A percentile compares a stretch with the other conserved stretches of the same genome.
Evolutionary conservation across 2,888 invertebrate genomes (phyloP).

Genomic region (Macrophya alboannulata): DNA sequence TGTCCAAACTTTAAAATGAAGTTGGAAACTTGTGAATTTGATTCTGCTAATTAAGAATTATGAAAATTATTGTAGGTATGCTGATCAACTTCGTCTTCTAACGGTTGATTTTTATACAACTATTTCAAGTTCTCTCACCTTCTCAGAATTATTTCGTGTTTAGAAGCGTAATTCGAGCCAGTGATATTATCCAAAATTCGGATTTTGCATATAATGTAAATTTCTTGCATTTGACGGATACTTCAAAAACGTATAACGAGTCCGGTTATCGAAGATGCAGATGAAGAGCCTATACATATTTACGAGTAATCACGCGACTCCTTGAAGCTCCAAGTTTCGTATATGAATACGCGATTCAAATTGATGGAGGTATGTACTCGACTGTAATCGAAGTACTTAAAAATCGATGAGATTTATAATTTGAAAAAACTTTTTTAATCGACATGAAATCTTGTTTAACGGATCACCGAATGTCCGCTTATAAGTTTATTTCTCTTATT

Average conservation of each 20-base stretch:
- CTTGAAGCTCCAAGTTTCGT: no score
- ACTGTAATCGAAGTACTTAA: neutral
- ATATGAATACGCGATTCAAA: neutral
- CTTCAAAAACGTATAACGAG: no score
- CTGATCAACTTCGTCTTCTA: no score
- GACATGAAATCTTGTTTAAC: neutral
- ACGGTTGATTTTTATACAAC: no score
- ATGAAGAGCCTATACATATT: no score
- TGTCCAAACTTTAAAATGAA: no score
- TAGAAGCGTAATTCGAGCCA: neutral
- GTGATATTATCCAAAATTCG: neutral
- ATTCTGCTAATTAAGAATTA: no score
- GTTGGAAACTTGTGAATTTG: neutral
- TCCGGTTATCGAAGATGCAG: no score
- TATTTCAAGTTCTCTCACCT: neutral
- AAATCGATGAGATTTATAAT: neutral
- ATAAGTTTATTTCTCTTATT: conserved; percentile 16
- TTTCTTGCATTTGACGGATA: no score
- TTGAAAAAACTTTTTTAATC: conserved; percentile 13
- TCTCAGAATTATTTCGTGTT: neutral
- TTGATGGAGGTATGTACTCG: neutral
- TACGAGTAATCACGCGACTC: no score
- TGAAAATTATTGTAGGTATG: no score
- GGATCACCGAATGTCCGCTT: neutral
- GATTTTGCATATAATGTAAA: no score